Evolutionary conservation across 2,797 vertebrate species (phyloP).

Genomic region (Poeciliopsis turneri): DNA sequence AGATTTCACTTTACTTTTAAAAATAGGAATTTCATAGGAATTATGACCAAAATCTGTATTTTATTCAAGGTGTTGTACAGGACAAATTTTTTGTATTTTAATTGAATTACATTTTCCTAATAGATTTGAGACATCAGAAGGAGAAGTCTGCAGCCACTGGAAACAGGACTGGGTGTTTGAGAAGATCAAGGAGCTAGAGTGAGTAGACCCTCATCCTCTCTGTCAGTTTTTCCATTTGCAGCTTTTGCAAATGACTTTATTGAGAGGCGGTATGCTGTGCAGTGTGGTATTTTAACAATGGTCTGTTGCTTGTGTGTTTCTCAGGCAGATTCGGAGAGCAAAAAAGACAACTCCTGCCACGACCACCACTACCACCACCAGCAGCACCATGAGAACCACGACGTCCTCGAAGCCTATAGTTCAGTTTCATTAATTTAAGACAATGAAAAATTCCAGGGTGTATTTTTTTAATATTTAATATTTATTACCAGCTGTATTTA

Average conservation of each 20-base stretch:
- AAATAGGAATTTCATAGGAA: background rate
- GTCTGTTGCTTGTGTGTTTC: constrained; percentile 31
- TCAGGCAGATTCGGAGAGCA: constrained; percentile 40
- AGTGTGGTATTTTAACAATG: background rate
- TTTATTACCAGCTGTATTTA: constrained; percentile 66
- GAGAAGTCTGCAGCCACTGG: constrained; percentile 74
- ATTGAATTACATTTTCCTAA: background rate
- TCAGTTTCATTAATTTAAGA: constrained; percentile 33
- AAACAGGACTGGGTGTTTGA: constrained; percentile 68
- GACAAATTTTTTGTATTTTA: background rate
- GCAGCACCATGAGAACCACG: background rate
- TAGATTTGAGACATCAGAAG: constrained; percentile 74
- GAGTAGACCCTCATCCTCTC: constrained; percentile 37
- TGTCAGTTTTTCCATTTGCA: background rate
- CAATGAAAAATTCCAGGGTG: constrained; percentile 37
- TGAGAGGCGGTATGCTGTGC: background rate
- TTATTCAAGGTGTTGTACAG: background rate
- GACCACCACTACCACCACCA: background rate
- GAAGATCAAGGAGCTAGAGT: constrained; percentile 70
- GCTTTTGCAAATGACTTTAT: background rate
- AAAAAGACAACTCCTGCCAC: constrained; percentile 5
- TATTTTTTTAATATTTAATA: constrained; percentile 56
- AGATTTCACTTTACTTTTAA: background rate
- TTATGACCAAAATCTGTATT: background rate
- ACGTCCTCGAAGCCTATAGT: background rate